phyloP scores from a whole-genome alignment of 2,888 invertebrate species.

The Ceramica pisi region DNA sequence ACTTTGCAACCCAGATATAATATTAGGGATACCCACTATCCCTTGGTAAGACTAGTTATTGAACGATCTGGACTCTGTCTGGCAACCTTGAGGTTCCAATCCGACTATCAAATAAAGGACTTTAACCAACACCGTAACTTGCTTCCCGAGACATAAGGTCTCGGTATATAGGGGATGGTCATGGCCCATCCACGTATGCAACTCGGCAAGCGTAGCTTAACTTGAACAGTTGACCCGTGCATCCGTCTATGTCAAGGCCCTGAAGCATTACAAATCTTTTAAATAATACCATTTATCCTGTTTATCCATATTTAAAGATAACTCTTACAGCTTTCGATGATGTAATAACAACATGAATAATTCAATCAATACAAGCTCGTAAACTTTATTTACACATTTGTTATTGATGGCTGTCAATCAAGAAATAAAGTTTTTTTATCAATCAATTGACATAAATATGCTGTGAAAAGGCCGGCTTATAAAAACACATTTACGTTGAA shows the following conservation, averaged over 20 bases:
- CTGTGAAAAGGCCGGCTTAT: background rate
- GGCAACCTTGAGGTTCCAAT: too few species aligned
- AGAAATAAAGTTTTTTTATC: background rate
- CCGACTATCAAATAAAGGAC: background rate
- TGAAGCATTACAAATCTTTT: background rate
- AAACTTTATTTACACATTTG: constrained; percentile 38
- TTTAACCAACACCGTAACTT: background rate
- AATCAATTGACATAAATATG: constrained; percentile 1
- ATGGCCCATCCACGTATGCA: too few species aligned
- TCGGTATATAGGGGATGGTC: background rate
- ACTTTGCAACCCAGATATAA: too few species aligned
- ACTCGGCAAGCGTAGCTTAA: too few species aligned
- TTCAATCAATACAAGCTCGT: constrained; percentile 40
- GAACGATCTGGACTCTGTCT: too few species aligned
- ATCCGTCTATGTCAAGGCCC: too few species aligned
- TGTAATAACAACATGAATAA: constrained; percentile 52
- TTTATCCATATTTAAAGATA: constrained; percentile 17
- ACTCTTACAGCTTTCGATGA: constrained; percentile 36
- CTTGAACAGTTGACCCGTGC: too few species aligned
- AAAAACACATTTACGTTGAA: background rate
- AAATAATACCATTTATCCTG: constrained; percentile 19
- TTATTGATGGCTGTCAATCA: constrained; percentile 43
- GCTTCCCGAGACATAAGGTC: background rate
- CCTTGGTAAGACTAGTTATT: background rate
- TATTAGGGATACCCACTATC: background rate